phyloP scores from a whole-genome alignment of 2,888 invertebrate genomes.

The Lymantria monacha region DNA sequence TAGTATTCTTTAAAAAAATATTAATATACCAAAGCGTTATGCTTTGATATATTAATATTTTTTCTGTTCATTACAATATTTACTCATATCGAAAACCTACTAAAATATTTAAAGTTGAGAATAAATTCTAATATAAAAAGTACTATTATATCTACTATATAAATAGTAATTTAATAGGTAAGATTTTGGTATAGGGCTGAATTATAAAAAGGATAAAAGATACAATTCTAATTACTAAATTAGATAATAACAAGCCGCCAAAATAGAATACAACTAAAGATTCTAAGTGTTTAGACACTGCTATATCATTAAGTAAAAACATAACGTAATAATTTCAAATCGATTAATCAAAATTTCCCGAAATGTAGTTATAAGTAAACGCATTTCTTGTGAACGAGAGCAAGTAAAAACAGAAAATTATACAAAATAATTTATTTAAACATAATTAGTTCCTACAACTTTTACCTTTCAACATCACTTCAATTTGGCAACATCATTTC shows the following conservation, averaged over 20 bases:
- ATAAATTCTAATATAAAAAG: background rate
- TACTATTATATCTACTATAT: background rate
- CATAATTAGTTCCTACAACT: constrained; percentile 57
- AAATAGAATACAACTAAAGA: no score
- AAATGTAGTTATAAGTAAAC: background rate
- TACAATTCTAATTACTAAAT: no score
- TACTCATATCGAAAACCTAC: no score
- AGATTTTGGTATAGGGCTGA: constrained; percentile 44
- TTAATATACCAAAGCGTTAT: constrained; percentile 30
- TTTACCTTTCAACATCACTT: constrained; percentile 23
- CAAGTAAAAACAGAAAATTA: constrained; percentile 27
- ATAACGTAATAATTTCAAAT: no score
- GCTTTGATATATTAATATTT: no score
- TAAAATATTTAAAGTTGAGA: constrained; percentile 16
- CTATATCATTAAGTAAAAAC: no score
- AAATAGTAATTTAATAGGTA: constrained; percentile 11
- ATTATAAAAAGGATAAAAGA: constrained; percentile 1
- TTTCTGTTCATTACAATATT: constrained; percentile 19
- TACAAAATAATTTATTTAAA: constrained; percentile 61
- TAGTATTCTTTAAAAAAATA: constrained; percentile 3
- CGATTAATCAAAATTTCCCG: no score
- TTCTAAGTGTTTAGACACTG: no score
- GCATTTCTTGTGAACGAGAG: constrained; percentile 6
- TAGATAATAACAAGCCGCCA: no score
- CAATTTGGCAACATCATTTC: constrained; percentile 19